Evolutionary conservation across 1,140 invertebrate species (phyloP).

Genomic region (Conus betulinus): DNA sequence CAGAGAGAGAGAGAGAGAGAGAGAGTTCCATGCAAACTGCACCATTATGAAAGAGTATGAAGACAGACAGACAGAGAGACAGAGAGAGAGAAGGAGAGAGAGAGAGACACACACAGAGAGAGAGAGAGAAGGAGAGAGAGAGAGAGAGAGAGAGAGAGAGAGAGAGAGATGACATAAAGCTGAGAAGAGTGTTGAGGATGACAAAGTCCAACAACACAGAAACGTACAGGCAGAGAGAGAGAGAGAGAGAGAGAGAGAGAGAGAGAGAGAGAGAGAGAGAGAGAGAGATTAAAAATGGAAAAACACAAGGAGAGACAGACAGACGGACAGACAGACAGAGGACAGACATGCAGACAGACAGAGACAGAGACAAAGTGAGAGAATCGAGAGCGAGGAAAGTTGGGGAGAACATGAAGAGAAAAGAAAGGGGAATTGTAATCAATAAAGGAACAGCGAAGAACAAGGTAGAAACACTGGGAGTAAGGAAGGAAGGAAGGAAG

Average conservation of each 20-base stretch:
- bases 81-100: not conserved
- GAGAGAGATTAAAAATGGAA: not conserved
- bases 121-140: not conserved
- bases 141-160: not conserved
- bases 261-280: not conserved
- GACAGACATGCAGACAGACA: no score
- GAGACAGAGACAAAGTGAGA: no score
- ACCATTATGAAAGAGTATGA: no score
- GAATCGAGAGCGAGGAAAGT: not conserved
- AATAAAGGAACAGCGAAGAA: no score
- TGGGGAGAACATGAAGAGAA: no score
- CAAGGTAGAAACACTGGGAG: no score
- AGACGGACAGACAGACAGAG: not conserved
- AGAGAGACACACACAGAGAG: not conserved
- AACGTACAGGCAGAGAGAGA: not conserved
- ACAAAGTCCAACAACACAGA: not conserved
- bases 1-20: no score
- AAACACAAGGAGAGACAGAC: not conserved
- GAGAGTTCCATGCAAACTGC: no score
- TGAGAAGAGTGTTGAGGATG: not conserved
- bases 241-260: not conserved
- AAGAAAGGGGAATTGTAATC: no score
- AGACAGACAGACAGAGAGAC: not conserved
- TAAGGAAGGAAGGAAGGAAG: no score
- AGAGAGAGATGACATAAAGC: not conserved